Base-by-base conservation (phyloP, 2,113 vertebrate species). In the Oncorhynchus masou region DNA sequence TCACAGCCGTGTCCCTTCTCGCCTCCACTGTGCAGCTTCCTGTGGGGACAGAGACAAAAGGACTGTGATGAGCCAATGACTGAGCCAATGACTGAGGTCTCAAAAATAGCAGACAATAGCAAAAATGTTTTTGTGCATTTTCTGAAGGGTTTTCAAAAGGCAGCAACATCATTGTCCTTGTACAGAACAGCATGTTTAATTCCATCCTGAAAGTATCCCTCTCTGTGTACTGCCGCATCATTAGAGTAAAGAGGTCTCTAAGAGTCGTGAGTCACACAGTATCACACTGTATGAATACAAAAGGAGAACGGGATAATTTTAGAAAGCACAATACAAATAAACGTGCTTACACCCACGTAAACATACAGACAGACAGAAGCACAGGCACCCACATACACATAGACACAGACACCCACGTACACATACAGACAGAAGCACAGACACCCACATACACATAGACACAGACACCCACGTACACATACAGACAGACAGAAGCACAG, bases 1-100 rank as follows among this genome's bases (percentile, higher is more conserved):
- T 99, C 97, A 22, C 98, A 99, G 88, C 96, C 96, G 6, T 98
- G 98, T 0, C 96, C 98, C 94, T 97, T 98, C 94, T 98, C 96
- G 54, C 95, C 95, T 57, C 95, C 95, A 59, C 95, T 96, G 88
- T 99, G 97, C 85, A 98, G 94, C 90, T 97, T 96, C 95, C 97
- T 99, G 84, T 76, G 86, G 87, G 75, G 29, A 59, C 54, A 67
- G 24, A 87, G 78, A 79, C 88, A 71, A 86, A 74, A 86, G 76
- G 82, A 88, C 81, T n/a, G 72, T 75, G 19, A 59, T 57, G n/a
- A 62, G 59, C 20, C 59, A 22, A 62, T 3, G 59, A 16, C n/a
- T 76, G 59, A 11, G 12, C 20, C 59, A 22, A 62, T 3, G 59
- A 16, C n/a, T 76, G 59, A 11, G 13, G n/a, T 22, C 22, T n/a